phyloP scores from a whole-genome alignment of 2,888 invertebrate species.

The Synergus umbraculus region DNA sequence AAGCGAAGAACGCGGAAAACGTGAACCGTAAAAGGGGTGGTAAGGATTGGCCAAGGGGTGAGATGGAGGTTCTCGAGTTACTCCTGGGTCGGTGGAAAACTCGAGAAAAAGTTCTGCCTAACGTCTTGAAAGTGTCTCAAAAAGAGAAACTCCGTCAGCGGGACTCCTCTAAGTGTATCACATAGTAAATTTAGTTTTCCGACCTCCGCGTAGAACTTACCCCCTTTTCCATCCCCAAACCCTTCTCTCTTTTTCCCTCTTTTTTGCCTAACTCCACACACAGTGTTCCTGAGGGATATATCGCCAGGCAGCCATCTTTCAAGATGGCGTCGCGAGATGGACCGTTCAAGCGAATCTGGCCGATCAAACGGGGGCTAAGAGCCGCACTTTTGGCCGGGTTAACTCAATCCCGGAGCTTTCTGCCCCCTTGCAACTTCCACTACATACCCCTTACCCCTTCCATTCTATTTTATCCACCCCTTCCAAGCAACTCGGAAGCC shows the following conservation, averaged over 20 bases:
- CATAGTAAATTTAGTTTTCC: constrained; percentile 77
- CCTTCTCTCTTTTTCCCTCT: constrained; percentile 43
- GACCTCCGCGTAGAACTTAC: constrained; percentile 59
- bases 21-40: constrained; percentile 35
- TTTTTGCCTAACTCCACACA: constrained; percentile 27
- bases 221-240: constrained; percentile 39
- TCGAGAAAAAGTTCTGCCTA: constrained; percentile 69
- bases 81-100: constrained; percentile 58
- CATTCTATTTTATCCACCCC: constrained; percentile 48
- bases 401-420: constrained; percentile 71
- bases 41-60: constrained; percentile 34
- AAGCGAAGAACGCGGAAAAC: constrained; percentile 23
- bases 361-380: constrained; percentile 77
- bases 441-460: constrained; percentile 44
- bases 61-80: constrained; percentile 66
- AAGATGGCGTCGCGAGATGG: constrained; percentile 65
- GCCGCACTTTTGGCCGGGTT: constrained; percentile 75
- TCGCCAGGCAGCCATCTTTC: constrained; percentile 59
- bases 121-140: constrained; percentile 75
- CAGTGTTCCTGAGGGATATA: constrained; percentile 51
- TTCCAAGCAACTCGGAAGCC: constrained; percentile 45
- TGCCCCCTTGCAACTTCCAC: constrained; percentile 47
- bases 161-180: constrained; percentile 75
- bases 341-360: constrained; percentile 76
- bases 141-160: constrained; percentile 67